phyloP scores from a whole-genome alignment of 2,888 invertebrate species.

The Sepiola atlantica region DNA sequence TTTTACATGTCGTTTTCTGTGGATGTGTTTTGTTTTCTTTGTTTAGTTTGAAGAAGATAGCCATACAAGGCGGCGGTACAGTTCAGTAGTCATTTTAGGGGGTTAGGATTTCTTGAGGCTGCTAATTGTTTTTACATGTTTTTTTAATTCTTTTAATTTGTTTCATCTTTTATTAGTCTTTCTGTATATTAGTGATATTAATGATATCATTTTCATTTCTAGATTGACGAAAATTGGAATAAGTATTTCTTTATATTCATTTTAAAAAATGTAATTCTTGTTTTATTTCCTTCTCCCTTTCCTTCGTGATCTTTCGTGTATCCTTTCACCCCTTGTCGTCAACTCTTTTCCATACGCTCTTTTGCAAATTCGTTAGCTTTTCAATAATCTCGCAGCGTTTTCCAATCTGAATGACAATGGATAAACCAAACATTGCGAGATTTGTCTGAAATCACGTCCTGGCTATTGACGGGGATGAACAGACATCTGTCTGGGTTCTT shows the following conservation, averaged over 20 bases:
- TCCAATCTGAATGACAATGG: background rate
- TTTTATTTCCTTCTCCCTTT: background rate
- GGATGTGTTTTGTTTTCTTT: no score
- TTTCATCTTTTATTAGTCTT: background rate
- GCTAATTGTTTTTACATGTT: no score
- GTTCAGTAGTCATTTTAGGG: no score
- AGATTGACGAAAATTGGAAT: no score
- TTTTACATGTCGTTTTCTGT: no score
- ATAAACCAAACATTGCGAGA: slow-evolving; percentile 19
- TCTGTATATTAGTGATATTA: background rate
- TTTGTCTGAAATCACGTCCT: slow-evolving; percentile 6
- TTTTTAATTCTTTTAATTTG: no score
- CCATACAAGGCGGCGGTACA: no score
- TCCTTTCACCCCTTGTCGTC: background rate
- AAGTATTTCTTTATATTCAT: no score
- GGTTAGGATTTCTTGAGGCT: no score
- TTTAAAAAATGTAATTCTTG: background rate
- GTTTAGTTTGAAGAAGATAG: no score
- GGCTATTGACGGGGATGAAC: background rate
- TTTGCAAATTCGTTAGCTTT: background rate
- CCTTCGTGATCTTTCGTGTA: background rate
- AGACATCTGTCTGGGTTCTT: background rate
- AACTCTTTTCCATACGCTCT: background rate
- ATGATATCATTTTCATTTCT: background rate
- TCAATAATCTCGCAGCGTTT: background rate